Evolutionary conservation across 2,888 invertebrate genomes (phyloP), one percentile per base, ranked within the genome.

Genomic region (Plemyria rubiginata): DNA sequence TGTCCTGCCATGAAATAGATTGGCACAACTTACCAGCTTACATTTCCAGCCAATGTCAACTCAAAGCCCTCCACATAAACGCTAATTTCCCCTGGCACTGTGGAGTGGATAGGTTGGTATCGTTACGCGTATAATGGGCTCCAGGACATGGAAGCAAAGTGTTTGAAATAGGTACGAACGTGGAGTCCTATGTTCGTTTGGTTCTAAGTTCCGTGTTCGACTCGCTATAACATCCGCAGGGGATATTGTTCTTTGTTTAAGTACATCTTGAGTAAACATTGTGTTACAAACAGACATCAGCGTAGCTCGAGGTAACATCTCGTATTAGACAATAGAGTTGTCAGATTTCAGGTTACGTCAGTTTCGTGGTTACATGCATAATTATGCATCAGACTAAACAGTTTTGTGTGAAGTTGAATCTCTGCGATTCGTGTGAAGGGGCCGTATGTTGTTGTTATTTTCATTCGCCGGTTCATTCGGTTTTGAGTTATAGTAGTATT

Each of bases 1-100:
- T 84, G 83, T 84, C 84, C 79, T 76, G 72, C 74, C 76, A 70
- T 74, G 80, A 81, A 85, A 85, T 85, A 80, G 83, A 84, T 82
- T 80, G 80, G 74, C 67, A 62, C 76, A 60, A 73, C 79, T 82
- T 79, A 74, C 78, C 70, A 74, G 52, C 38, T 48, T 67, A 55
- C 12, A 59, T 43, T 45, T 41, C 28, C 56, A 49, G n/a, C 28
- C 40, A n/a, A 16, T 57, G 54, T 50, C 12, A 15, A 68, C 67
- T 60, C 60, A 74, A 66, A 5, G 5, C 54, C 0, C 40, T 6
- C 13, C 0, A 0, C 0, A 28, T 67, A 81, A 66, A 65, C 73
- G 22, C 55, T 22, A 65, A 61, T 72, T 74, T 79, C 22, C 63
- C 43, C 16, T 62, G 65, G 40, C n/a, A 29, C 7, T 16, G 13